Percentiles rank a stretch among this genome's conserved stretches.
Evolutionary conservation across 2,797 vertebrate species (phyloP).

Genomic region (Neosilurus mollespiculum): DNA sequence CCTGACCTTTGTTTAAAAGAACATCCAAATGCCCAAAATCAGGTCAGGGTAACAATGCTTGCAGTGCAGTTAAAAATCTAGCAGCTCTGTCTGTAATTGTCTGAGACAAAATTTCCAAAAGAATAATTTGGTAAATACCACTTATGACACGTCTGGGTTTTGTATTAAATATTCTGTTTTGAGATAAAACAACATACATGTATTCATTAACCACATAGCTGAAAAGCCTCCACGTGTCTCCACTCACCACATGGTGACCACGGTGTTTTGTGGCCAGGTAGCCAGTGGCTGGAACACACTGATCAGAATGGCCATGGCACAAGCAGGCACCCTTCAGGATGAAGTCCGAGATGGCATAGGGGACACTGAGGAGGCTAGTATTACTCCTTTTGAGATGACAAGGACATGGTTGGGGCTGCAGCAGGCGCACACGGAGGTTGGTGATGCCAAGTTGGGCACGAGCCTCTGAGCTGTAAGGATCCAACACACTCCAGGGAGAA

Average conservation of each 20-base stretch:
- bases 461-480: constrained; percentile 83
- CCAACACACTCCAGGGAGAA: constrained; percentile 78
- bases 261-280: constrained; percentile 76
- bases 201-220: background rate
- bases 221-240: constrained; percentile 25
- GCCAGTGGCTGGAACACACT: constrained; percentile 78
- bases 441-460: constrained; percentile 88
- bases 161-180: background rate
- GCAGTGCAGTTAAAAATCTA: background rate
- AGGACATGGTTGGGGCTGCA: constrained; percentile 83
- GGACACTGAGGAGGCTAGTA: constrained; percentile 46
- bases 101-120: background rate
- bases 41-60: constrained; percentile 9
- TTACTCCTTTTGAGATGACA: constrained; percentile 72
- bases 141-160: background rate
- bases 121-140: background rate
- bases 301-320: constrained; percentile 93
- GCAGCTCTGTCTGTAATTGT: background rate
- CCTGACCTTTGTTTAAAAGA: background rate
- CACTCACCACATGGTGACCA: constrained; percentile 82
- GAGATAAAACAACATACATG: background rate
- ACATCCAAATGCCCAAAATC: background rate
- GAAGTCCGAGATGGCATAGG: constrained; percentile 92
- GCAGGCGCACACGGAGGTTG: constrained; percentile 85
- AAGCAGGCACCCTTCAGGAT: constrained; percentile 97